These are phyloP conservation scores for Drosophila littoralis DNA, from an alignment of 1,140 invertebrate species.

Conservation along the genomic window DNA sequence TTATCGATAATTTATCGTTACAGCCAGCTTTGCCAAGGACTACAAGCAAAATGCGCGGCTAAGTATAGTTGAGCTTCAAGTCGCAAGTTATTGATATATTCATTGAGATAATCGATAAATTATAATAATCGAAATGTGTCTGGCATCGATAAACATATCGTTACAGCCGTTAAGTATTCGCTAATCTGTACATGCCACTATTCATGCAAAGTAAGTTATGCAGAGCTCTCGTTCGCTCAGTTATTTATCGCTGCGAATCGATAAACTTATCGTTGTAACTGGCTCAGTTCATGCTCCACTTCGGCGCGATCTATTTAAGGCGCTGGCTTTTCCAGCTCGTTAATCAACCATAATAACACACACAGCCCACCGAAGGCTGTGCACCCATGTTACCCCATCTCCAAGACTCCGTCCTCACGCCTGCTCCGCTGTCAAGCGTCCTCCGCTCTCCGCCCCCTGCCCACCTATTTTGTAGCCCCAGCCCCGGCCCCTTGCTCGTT, in stretches of 20 bases:
- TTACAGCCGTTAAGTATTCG: too few relatives aligned
- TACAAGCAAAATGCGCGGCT: too few relatives aligned
- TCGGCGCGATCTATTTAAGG: conserved; percentile 25
- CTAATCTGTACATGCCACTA: not conserved
- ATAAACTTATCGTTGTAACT: conserved; percentile 25
- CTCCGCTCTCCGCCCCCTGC: not conserved
- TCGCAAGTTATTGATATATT: too few relatives aligned
- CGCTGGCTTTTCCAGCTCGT: conserved; percentile 29
- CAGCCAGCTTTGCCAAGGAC: not conserved
- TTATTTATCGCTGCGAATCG: conserved; percentile 22
- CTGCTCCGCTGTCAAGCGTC: not conserved
- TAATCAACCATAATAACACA: conserved; percentile 36
- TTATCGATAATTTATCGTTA: conserved; percentile 20
- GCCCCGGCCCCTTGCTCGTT: not conserved
- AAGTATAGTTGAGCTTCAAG: too few relatives aligned
- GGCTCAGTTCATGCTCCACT: conserved; percentile 13
- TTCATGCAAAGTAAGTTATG: not conserved
- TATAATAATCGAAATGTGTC: too few relatives aligned
- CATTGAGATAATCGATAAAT: too few relatives aligned
- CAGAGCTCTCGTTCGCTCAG: not conserved
- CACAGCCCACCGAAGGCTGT: not conserved
- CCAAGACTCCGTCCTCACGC: not conserved
- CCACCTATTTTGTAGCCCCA: too few relatives aligned
- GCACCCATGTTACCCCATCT: conserved; percentile 7
- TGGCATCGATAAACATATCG: too few relatives aligned